Evolutionary conservation across 2,113 vertebrate species (phyloP).

Genomic region (Urocitellus parryii): DNA sequence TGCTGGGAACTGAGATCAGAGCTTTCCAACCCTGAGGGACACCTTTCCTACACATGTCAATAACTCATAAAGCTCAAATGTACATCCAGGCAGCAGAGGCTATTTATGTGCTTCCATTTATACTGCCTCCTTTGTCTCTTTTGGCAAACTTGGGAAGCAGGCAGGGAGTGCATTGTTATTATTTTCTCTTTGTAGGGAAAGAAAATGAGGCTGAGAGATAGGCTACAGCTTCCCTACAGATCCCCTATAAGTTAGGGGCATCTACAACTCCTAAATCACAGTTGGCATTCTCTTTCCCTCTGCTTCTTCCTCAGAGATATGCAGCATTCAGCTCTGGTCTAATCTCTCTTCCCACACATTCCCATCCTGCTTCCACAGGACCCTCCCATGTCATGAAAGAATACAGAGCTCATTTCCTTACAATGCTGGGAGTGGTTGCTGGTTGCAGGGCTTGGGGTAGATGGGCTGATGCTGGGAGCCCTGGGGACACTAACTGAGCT

Average conservation of each 20-base stretch:
- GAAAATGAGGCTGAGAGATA: background rate
- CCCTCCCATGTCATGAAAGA: background rate
- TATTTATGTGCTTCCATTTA: background rate
- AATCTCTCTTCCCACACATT: background rate
- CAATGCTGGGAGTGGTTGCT: constrained; percentile 95
- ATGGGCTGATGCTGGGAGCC: constrained; percentile 77
- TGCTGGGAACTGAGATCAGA: background rate
- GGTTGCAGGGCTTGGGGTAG: constrained; percentile 89
- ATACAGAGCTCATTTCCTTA: constrained; percentile 85
- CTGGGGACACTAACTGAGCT: constrained; percentile 64
- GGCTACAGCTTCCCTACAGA: background rate
- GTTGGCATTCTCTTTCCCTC: background rate
- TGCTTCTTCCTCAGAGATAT: background rate
- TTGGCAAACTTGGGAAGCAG: background rate
- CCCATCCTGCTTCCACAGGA: background rate
- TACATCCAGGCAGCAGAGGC: background rate
- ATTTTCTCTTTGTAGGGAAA: background rate
- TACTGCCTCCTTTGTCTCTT: background rate
- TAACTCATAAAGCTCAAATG: background rate
- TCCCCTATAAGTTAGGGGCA: background rate
- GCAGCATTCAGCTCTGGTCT: background rate
- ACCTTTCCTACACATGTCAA: background rate
- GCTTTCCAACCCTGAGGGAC: background rate
- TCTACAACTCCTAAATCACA: background rate
- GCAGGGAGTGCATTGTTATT: background rate